Conservation (phyloP, 2,888 invertebrate species). For the Drosophila anceps region DNA sequence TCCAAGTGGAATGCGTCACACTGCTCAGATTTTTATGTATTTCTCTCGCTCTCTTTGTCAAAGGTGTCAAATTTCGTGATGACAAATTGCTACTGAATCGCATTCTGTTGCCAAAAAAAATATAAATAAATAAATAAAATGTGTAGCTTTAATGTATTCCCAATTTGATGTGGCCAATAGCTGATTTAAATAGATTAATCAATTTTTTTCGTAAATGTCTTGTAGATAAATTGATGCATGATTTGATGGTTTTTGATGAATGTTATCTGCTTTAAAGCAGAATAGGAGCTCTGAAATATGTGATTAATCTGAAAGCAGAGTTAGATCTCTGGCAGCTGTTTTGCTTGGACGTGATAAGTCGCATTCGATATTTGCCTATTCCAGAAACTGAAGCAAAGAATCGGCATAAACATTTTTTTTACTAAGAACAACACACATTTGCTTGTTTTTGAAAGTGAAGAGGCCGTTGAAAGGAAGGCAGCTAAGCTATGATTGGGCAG, state of each 20-base stretch:
- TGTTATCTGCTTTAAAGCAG: neutral
- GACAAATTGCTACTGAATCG: conserved; percentile 27
- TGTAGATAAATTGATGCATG: neutral
- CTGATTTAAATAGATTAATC: conserved; percentile 4
- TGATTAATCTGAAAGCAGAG: neutral
- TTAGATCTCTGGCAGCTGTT: too few relatives aligned
- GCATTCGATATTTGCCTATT: too few relatives aligned
- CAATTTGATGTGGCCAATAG: neutral
- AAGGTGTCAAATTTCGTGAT: conserved; percentile 21
- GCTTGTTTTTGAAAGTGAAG: too few relatives aligned
- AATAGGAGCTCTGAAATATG: neutral
- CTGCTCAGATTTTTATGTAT: conserved; percentile 25
- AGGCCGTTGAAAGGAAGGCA: too few relatives aligned
- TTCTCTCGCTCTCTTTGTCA: neutral
- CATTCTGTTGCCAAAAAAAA: conserved; percentile 2
- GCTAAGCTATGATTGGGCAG: too few relatives aligned
- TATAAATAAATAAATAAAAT: neutral
- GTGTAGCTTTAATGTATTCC: conserved; percentile 1
- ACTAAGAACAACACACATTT: too few relatives aligned
- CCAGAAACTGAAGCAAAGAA: too few relatives aligned
- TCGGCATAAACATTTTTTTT: too few relatives aligned
- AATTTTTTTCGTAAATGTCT: neutral
- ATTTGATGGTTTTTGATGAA: neutral
- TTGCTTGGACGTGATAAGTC: too few relatives aligned
- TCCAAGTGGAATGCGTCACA: conserved; percentile 25